These are phyloP conservation scores for Drosophila buzzatii DNA, from an alignment of 2,888 invertebrate genomes.

Conservation along the genomic window DNA sequence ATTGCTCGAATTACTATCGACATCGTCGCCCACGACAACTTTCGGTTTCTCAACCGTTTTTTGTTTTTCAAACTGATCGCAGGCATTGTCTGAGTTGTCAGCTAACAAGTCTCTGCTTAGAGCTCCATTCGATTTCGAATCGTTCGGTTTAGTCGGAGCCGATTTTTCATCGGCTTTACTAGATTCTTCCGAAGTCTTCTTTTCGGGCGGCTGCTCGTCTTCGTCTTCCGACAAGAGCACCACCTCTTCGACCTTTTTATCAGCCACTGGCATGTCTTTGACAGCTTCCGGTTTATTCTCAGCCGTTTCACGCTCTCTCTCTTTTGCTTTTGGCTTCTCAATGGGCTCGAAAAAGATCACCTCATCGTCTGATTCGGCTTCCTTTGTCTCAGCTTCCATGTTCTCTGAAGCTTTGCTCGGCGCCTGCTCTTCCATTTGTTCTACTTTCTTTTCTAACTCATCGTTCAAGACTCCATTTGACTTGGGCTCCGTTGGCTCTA, in stretches of 20 bases:
- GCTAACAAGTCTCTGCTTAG: constrained; percentile 40
- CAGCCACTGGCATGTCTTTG: constrained; percentile 12
- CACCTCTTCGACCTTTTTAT: constrained; percentile 58
- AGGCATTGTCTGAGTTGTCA: constrained; percentile 83
- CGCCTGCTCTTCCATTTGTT: not conserved
- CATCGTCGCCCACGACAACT: constrained; percentile 54
- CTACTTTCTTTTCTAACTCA: not conserved
- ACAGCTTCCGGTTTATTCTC: not conserved
- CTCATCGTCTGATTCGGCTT: constrained; percentile 72
- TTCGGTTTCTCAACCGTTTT: constrained; percentile 44
- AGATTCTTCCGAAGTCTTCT: constrained; percentile 7
- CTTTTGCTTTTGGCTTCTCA: constrained; percentile 40
- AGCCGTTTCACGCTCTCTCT: not conserved
- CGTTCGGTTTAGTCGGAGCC: not conserved
- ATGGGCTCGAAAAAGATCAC: constrained; percentile 75
- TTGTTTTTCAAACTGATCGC: constrained; percentile 78
- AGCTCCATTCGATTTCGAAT: constrained; percentile 12
- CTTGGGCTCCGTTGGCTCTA: not conserved
- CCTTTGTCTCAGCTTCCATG: constrained; percentile 4
- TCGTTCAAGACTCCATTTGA: constrained; percentile 12
- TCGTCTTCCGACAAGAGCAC: constrained; percentile 73
- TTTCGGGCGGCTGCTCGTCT: constrained; percentile 43
- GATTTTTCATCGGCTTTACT: constrained; percentile 6
- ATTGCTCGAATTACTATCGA: constrained; percentile 80
- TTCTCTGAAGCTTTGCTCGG: constrained; percentile 5